Base-by-base conservation (phyloP, 2,797 vertebrate genomes). In the Labeo calbasu region DNA sequence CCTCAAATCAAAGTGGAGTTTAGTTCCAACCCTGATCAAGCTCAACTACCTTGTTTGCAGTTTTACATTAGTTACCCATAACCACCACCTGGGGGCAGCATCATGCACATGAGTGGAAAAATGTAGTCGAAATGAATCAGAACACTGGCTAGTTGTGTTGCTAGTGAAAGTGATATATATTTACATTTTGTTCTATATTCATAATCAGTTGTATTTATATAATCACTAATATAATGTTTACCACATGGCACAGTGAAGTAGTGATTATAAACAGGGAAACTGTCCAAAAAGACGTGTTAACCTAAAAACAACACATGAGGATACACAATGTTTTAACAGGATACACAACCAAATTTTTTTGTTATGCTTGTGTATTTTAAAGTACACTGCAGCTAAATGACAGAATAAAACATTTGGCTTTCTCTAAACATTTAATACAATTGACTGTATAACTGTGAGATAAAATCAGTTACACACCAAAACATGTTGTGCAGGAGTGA, bases 401-500 rank as follows among this genome's bases (percentile, higher is more conserved):
- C 53, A 11, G 59, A 76, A 43, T 65, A 11, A 50, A 79, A 50
- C 40, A 36, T 25, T 40, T 21, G 0, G 12, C 32, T 66, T 48
- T 80, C 36, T 79, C 14, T 80, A 82, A 86, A 88, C 70, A 81
- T 69, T 5, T 76, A 82, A 68, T 77, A 83, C 76, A 77, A 8
- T 77, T 69, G 61, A 43, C 51, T 10, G n/a, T 81, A n/a, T 70
- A 76, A 46, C 9, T 11, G 32, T n/a, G 57, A 9, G 78, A 88
- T 82, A 59, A 73, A 87, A 81, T 86, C 84, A 81, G 79, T 32
- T 73, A 48, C 46, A 53, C 36, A 82, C 25, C 66, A 76, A 76
- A 86, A 79, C 84, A 79, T 57, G 76, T 81, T 83, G 61, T 59
- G 59, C 48, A 73, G 79, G 63, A 57, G 72, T 32, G 21, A 28